phyloP scores from a whole-genome alignment of 2,113 vertebrate species.

The Pao palembangensis region DNA sequence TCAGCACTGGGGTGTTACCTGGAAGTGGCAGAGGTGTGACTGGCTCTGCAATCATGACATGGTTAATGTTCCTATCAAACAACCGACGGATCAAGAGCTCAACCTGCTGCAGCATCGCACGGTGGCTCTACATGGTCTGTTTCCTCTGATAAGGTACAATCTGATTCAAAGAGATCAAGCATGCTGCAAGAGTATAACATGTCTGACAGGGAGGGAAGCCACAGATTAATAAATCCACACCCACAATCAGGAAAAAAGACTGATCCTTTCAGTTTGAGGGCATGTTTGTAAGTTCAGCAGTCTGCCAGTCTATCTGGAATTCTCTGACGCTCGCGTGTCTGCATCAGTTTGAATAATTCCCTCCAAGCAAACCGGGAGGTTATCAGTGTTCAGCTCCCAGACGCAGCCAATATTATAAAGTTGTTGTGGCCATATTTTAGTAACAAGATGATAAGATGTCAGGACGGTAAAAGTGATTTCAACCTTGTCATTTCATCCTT shows the following conservation, averaged over 20 bases:
- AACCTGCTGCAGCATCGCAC: conserved; percentile 55
- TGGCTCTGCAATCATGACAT: conserved; percentile 57
- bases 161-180: conserved; percentile 61
- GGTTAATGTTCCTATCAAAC: conserved; percentile 63
- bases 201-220: conserved; percentile 58
- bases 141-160: conserved; percentile 68
- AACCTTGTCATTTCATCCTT: conserved; percentile 1
- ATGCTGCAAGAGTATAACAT: conserved; percentile 54
- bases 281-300: conserved; percentile 42
- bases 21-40: conserved; percentile 46
- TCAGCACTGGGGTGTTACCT: conserved; percentile 19
- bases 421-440: conserved; percentile 62
- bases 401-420: conserved; percentile 62
- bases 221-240: conserved; percentile 58
- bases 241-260: conserved; percentile 37
- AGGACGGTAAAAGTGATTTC: conserved; percentile 64
- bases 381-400: conserved; percentile 64
- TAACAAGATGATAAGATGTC: conserved; percentile 60
- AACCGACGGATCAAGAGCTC: conserved; percentile 53
- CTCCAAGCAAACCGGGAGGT: conserved; percentile 56
- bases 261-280: conserved; percentile 46
- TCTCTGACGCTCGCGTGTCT: conserved; percentile 34
- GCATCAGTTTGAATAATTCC: conserved; percentile 63
- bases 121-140: conserved; percentile 58
- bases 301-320: conserved; percentile 28